Conservation (phyloP, 2,888 invertebrate genomes). For the Cosmia trapezina region DNA sequence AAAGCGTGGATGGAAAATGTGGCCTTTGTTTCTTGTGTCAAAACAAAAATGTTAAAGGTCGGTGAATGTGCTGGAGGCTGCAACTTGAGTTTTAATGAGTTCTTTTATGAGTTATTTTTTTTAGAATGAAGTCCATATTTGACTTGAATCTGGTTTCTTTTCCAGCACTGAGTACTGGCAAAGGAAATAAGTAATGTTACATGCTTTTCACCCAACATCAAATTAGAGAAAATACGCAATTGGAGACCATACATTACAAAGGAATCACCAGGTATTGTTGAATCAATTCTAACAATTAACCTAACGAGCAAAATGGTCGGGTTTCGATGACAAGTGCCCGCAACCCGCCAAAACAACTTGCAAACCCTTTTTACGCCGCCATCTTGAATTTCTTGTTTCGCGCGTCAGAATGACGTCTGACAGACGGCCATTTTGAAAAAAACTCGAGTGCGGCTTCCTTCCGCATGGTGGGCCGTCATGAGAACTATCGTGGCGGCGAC, state of each 20-base stretch:
- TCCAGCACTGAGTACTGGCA: background rate
- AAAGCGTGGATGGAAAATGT: conserved; percentile 68
- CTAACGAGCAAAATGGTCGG: conserved; percentile 29
- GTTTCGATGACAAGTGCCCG: conserved; percentile 63
- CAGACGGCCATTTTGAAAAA: conserved; percentile 90
- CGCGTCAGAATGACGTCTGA: conserved; percentile 85
- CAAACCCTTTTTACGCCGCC: conserved; percentile 82
- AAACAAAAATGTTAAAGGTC: conserved; percentile 52
- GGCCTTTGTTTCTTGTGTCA: conserved; percentile 57
- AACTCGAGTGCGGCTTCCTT: conserved; percentile 89
- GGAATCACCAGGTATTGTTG: conserved; percentile 8
- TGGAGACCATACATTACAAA: background rate
- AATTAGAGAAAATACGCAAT: background rate
- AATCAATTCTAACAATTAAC: conserved; percentile 13
- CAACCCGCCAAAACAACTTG: conserved; percentile 70
- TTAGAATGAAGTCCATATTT: conserved; percentile 25
- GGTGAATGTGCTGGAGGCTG: conserved; percentile 54
- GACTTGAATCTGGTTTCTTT: conserved; percentile 17
- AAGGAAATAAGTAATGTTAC: background rate
- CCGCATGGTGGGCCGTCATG: conserved; percentile 87
- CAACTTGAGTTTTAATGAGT: conserved; percentile 56
- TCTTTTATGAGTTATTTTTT: conserved; percentile 51
- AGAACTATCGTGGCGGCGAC: conserved; percentile 86
- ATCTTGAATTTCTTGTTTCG: conserved; percentile 86
- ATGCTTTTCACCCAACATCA: background rate